These are phyloP conservation scores for Somateria mollissima DNA, from an alignment of 2,797 vertebrate genomes.

Conservation along the genomic window DNA sequence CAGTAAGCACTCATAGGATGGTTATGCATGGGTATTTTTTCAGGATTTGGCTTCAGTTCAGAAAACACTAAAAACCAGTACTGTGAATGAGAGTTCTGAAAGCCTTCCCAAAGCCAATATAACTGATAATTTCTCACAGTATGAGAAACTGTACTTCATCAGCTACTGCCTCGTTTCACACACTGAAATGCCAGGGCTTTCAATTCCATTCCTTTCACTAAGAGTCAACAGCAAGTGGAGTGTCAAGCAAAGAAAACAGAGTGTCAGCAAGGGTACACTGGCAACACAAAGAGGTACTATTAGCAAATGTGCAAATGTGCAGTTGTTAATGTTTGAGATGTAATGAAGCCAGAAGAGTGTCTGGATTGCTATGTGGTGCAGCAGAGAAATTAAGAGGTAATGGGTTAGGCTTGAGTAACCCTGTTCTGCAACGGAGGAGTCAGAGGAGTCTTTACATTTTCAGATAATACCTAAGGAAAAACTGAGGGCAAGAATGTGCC, in stretches of 20 bases:
- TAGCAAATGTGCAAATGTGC: neutral
- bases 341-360: neutral
- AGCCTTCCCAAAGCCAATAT: neutral
- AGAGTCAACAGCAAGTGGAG: neutral
- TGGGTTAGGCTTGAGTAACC: neutral
- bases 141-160: neutral
- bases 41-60: neutral
- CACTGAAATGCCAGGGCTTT: neutral
- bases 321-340: neutral
- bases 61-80: neutral
- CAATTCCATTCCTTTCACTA: neutral
- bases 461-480: neutral
- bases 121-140: neutral
- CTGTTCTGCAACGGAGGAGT: neutral
- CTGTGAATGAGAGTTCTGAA: neutral
- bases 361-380: neutral
- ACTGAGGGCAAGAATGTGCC: neutral
- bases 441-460: neutral
- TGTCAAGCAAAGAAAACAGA: neutral
- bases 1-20: neutral
- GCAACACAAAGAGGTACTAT: neutral
- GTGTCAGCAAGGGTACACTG: neutral
- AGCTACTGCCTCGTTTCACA: neutral
- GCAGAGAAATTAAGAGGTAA: neutral
- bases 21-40: neutral